Evolutionary conservation across 1,140 invertebrate genomes (phyloP).

Genomic region (Rhyacophila brunnea): DNA sequence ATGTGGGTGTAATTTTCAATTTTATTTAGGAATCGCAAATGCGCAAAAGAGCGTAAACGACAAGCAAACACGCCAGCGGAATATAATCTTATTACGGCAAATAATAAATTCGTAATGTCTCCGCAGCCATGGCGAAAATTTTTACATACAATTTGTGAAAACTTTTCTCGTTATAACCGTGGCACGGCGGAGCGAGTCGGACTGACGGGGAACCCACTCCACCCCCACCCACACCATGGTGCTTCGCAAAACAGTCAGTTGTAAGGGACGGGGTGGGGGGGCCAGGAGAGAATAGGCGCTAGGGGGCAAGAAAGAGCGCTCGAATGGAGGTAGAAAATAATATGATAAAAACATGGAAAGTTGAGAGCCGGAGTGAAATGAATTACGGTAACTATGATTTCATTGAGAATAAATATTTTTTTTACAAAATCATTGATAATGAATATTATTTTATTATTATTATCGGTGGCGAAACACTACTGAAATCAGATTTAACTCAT

Average conservation of each 20-base stretch:
- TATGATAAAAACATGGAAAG: constrained; percentile 36
- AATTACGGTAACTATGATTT: constrained; percentile 10
- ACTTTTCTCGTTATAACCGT: neutral
- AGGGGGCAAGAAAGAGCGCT: constrained; percentile 28
- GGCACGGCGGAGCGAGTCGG: constrained; percentile 7
- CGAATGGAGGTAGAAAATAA: constrained; percentile 35
- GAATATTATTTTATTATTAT: no score
- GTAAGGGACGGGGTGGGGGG: neutral
- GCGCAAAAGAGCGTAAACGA: no score
- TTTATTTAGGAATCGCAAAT: no score
- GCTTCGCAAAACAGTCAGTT: constrained; percentile 1
- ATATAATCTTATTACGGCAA: no score
- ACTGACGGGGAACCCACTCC: constrained; percentile 24
- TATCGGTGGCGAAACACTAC: no score
- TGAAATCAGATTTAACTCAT: no score
- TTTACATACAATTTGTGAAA: neutral
- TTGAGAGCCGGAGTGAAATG: constrained; percentile 27
- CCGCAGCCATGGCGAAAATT: neutral
- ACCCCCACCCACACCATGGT: constrained; percentile 1
- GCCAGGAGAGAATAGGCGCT: neutral
- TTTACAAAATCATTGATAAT: no score
- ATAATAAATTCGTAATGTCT: no score
- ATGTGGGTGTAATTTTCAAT: no score
- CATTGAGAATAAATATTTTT: no score
- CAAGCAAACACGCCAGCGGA: no score